Conservation (phyloP, 2,888 invertebrate species). For the Polyommatus icarus region DNA sequence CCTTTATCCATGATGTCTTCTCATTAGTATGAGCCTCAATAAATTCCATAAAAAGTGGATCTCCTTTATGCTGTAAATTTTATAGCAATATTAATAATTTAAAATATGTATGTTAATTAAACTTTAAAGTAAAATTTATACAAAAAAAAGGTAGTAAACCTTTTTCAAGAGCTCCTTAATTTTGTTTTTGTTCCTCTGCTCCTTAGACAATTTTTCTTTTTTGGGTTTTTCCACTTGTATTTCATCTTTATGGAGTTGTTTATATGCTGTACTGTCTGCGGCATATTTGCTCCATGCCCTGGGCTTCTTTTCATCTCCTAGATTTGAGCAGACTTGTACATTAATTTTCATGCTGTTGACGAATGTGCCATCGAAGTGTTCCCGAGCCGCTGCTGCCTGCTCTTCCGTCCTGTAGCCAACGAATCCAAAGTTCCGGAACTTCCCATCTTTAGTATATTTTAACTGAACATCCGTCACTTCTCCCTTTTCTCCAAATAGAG, state of each 20-base stretch:
- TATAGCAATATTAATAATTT: background rate
- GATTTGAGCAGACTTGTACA: conserved; percentile 86
- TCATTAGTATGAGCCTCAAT: conserved; percentile 88
- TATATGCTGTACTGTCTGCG: conserved; percentile 85
- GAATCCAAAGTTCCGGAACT: conserved; percentile 96
- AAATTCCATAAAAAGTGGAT: conserved; percentile 94
- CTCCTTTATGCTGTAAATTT: conserved; percentile 85
- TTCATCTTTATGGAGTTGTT: conserved; percentile 73
- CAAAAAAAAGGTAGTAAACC: conserved; percentile 58
- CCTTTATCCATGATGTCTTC: conserved; percentile 66
- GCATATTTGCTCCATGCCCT: conserved; percentile 97
- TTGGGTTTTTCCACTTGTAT: conserved; percentile 49
- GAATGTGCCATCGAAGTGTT: conserved; percentile 91
- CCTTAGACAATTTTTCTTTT: conserved; percentile 59
- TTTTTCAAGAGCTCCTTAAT: conserved; percentile 84
- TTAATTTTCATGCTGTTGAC: conserved; percentile 90
- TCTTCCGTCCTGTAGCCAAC: conserved; percentile 92
- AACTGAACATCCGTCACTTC: conserved; percentile 95
- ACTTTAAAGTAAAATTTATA: background rate
- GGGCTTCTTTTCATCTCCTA: conserved; percentile 87
- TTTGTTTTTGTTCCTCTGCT: conserved; percentile 74
- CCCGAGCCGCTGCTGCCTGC: conserved; percentile 88
- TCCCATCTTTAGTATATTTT: conserved; percentile 94
- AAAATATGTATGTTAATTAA: no score
- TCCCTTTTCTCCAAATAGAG: conserved; percentile 89